Percentiles rank a stretch among this genome's conserved stretches.
phyloP scores from a whole-genome alignment of 1,140 invertebrate species.

The Oryctes rhinoceros region DNA sequence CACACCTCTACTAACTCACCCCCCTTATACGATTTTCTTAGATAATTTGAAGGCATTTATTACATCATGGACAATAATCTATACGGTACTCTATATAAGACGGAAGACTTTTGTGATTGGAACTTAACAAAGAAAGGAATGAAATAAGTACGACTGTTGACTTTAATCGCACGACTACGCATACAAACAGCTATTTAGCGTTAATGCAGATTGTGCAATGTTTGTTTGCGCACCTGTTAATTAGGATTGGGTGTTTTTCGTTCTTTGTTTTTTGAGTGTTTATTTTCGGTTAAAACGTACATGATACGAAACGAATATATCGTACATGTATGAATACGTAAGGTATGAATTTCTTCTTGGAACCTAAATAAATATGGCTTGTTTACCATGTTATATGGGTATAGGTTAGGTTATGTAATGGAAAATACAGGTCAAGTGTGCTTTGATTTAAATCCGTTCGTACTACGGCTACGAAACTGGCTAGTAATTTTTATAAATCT shows the following conservation, averaged over 20 bases:
- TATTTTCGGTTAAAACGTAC: neutral
- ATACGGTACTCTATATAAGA: too few relatives aligned
- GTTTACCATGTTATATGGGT: slow-evolving; percentile 7
- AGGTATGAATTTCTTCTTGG: neutral
- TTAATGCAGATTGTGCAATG: slow-evolving; percentile 15
- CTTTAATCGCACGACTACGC: neutral
- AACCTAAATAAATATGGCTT: slow-evolving; percentile 15
- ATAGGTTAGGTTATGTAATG: slow-evolving; percentile 18
- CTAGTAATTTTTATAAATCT: neutral
- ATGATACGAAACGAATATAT: neutral
- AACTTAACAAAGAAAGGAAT: too few relatives aligned
- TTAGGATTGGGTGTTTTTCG: neutral
- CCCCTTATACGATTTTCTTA: too few relatives aligned
- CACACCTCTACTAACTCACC: too few relatives aligned
- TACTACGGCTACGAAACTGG: neutral
- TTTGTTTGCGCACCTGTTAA: slow-evolving; percentile 14
- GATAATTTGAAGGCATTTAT: too few relatives aligned
- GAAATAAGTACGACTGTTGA: neutral
- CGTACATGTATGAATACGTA: neutral
- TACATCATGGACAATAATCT: too few relatives aligned
- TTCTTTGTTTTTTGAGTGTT: slow-evolving; percentile 11
- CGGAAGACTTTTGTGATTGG: too few relatives aligned
- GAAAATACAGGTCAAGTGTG: slow-evolving; percentile 1
- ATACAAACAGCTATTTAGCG: neutral
- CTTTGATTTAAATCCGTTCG: neutral